Conservation (phyloP, 2,888 invertebrate species). For the Ypsolopha scabrella region DNA sequence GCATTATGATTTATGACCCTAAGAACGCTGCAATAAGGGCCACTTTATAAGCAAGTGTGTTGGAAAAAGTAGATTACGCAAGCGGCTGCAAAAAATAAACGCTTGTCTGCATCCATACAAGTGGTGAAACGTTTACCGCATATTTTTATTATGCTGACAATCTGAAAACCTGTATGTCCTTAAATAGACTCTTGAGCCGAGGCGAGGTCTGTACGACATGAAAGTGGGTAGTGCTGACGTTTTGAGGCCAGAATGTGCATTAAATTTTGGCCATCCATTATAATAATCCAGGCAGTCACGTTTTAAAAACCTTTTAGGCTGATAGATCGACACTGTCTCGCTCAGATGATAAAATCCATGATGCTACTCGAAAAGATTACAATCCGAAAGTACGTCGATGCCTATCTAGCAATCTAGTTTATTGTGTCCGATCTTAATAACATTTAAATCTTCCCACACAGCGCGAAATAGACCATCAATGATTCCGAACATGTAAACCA, state of each 20-base stretch:
- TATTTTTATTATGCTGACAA: conserved; percentile 24
- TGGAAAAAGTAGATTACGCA: conserved; percentile 20
- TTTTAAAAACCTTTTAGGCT: background rate
- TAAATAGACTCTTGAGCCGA: conserved; percentile 24
- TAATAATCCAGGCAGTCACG: background rate
- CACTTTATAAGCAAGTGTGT: too few relatives aligned
- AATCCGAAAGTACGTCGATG: too few relatives aligned
- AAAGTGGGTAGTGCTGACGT: conserved; percentile 13
- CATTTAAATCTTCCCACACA: too few relatives aligned
- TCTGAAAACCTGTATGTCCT: conserved; percentile 13
- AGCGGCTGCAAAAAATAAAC: conserved; percentile 29
- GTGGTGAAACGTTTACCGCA: conserved; percentile 27
- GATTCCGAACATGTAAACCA: too few relatives aligned
- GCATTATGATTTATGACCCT: too few relatives aligned
- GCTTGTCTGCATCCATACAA: conserved; percentile 31
- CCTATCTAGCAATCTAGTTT: too few relatives aligned
- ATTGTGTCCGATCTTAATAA: too few relatives aligned
- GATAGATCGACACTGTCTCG: too few relatives aligned
- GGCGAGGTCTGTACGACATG: conserved; percentile 5
- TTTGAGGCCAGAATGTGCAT: conserved; percentile 27
- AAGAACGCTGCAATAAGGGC: too few relatives aligned
- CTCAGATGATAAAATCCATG: too few relatives aligned
- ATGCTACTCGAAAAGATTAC: too few relatives aligned
- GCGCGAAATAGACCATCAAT: too few relatives aligned
- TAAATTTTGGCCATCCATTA: background rate